Conservation (phyloP, 1,140 invertebrate species). For the Euborellia annulipes region DNA sequence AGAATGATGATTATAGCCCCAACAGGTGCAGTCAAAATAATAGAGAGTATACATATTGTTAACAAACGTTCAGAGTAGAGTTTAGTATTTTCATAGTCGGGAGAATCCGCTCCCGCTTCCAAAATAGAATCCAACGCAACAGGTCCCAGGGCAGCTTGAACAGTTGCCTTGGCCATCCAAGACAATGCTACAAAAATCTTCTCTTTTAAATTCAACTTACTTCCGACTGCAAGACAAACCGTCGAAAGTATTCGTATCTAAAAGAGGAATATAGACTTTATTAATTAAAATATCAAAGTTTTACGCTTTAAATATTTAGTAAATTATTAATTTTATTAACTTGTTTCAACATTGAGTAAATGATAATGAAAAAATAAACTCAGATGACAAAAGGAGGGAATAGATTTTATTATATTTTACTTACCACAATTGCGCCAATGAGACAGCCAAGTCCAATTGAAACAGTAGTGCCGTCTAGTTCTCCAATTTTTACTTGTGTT, state of each 20-base stretch:
- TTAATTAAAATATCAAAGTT: slow-evolving; percentile 12
- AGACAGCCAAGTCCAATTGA: slow-evolving; percentile 42
- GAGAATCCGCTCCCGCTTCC: background rate
- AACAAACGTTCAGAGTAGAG: background rate
- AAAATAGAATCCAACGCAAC: background rate
- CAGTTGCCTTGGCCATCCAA: slow-evolving; percentile 41
- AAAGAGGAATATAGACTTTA: slow-evolving; percentile 43
- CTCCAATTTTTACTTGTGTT: slow-evolving; percentile 29
- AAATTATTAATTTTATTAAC: background rate
- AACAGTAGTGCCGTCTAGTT: slow-evolving; percentile 44
- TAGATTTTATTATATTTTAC: background rate
- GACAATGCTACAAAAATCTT: slow-evolving; percentile 35
- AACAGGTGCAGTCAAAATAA: slow-evolving; percentile 37
- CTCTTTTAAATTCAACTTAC: slow-evolving; percentile 30
- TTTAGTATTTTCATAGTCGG: no score
- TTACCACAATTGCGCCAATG: slow-evolving; percentile 36
- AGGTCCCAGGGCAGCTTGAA: slow-evolving; percentile 19
- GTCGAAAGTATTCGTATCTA: slow-evolving; percentile 1
- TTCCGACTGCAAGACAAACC: background rate
- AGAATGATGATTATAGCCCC: slow-evolving; percentile 33
- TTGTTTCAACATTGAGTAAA: no score
- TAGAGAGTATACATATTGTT: slow-evolving; percentile 29
- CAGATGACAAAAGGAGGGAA: no score
- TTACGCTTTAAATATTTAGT: background rate
- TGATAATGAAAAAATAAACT: no score